These are phyloP conservation scores for Pelvicachromis taeniatus DNA, from an alignment of 2,113 vertebrate species.

Conservation along the genomic window DNA sequence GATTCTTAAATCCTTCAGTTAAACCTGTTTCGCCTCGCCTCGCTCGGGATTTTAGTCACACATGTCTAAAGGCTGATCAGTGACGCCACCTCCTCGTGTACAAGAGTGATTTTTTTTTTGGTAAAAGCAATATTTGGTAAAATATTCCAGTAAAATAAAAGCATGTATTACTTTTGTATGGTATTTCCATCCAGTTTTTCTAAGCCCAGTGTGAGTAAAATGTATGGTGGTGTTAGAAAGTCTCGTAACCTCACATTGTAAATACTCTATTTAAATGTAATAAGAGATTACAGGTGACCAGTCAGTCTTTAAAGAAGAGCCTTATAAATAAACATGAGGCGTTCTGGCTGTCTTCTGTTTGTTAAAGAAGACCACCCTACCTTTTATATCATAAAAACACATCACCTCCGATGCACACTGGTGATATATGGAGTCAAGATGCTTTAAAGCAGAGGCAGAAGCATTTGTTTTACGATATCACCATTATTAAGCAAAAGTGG, in stretches of 20 bases:
- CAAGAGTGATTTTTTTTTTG: no score
- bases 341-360: not conserved
- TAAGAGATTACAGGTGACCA: not conserved
- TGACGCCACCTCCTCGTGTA: no score
- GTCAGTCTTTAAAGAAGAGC: not conserved
- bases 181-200: not conserved
- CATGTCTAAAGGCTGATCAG: no score
- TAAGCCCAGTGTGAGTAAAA: not conserved
- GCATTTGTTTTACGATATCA: not conserved
- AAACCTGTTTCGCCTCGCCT: not conserved
- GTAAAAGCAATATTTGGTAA: not conserved
- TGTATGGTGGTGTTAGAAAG: not conserved
- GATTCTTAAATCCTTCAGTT: not conserved
- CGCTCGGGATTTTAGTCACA: no score
- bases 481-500: not conserved
- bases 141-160: not conserved
- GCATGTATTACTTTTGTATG: not conserved
- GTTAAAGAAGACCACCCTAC: not conserved
- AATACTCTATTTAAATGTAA: not conserved
- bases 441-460: not conserved
- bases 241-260: not conserved
- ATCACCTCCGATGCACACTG: not conserved
- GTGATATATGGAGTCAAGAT: not conserved
- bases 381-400: not conserved
- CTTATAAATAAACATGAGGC: not conserved